A percentile compares a stretch with the other conserved stretches of the same genome.
Conservation (phyloP, 2,888 invertebrate genomes). For the Melinaea marsaeus region DNA sequence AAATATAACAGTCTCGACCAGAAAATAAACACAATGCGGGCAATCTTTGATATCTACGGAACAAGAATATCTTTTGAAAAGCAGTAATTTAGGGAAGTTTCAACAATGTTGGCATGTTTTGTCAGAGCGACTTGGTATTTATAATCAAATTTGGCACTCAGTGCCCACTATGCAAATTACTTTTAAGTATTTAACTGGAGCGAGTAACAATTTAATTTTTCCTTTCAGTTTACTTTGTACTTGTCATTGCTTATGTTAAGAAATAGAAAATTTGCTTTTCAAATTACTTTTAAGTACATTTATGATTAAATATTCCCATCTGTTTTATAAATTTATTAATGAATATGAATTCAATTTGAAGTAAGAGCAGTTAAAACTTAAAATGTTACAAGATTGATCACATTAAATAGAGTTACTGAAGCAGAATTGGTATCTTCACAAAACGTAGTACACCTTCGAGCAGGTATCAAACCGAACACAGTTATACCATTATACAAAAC, state of each 20-base stretch:
- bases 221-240: constrained; percentile 16
- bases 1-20: too few relatives aligned
- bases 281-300: too few relatives aligned
- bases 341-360: too few relatives aligned
- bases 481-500: constrained; percentile 26
- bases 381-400: background rate
- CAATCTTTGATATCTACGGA: background rate
- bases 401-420: background rate
- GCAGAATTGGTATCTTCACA: constrained; percentile 1
- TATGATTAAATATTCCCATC: too few relatives aligned
- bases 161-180: constrained; percentile 43
- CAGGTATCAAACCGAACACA: constrained; percentile 22
- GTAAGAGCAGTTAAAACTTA: too few relatives aligned
- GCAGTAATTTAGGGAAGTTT: constrained; percentile 15
- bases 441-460: constrained; percentile 8
- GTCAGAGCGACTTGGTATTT: constrained; percentile 37
- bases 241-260: background rate
- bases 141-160: constrained; percentile 43
- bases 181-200: constrained; percentile 21
- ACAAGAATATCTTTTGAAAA: constrained; percentile 7
- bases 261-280: background rate
- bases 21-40: too few relatives aligned
- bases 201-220: constrained; percentile 17
- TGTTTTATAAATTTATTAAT: too few relatives aligned
- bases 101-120: constrained; percentile 19